These are phyloP conservation scores for Teleopsis dalmanni DNA, from an alignment of 1,140 invertebrate species.

Conservation along the genomic window DNA sequence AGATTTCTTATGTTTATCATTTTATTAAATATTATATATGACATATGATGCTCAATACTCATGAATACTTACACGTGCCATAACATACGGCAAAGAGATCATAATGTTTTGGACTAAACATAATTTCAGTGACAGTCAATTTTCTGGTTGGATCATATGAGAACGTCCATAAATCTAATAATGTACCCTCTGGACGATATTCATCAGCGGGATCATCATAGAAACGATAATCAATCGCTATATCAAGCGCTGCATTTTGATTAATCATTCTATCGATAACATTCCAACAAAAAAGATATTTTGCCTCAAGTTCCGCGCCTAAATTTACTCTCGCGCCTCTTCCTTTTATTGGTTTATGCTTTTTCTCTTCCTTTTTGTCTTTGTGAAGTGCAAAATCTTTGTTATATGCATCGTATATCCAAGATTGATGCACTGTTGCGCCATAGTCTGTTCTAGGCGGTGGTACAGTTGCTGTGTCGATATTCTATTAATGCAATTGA, in stretches of 20 bases:
- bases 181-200: slow-evolving; percentile 81
- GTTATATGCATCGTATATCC: slow-evolving; percentile 83
- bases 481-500: slow-evolving; percentile 40
- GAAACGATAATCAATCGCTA: slow-evolving; percentile 86
- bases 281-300: slow-evolving; percentile 62
- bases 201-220: slow-evolving; percentile 94
- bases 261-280: slow-evolving; percentile 89
- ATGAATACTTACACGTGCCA: slow-evolving; percentile 74
- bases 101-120: slow-evolving; percentile 81
- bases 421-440: slow-evolving; percentile 75
- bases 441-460: slow-evolving; percentile 71
- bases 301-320: slow-evolving; percentile 51
- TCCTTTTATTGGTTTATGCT: slow-evolving; percentile 44
- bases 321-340: slow-evolving; percentile 49
- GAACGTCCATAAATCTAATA: slow-evolving; percentile 91
- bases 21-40: no score
- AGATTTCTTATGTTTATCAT: no score
- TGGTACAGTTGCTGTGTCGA: slow-evolving; percentile 77
- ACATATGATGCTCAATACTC: no score
- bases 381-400: slow-evolving; percentile 67
- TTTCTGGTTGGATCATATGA: slow-evolving; percentile 69
- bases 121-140: slow-evolving; percentile 74
- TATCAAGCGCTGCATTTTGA: slow-evolving; percentile 89
- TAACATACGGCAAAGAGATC: slow-evolving; percentile 86
- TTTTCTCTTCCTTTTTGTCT: slow-evolving; percentile 58